These are phyloP conservation scores for Lasiurus cinereus DNA, from an alignment of 2,113 vertebrate genomes.

Conservation along the genomic window DNA sequence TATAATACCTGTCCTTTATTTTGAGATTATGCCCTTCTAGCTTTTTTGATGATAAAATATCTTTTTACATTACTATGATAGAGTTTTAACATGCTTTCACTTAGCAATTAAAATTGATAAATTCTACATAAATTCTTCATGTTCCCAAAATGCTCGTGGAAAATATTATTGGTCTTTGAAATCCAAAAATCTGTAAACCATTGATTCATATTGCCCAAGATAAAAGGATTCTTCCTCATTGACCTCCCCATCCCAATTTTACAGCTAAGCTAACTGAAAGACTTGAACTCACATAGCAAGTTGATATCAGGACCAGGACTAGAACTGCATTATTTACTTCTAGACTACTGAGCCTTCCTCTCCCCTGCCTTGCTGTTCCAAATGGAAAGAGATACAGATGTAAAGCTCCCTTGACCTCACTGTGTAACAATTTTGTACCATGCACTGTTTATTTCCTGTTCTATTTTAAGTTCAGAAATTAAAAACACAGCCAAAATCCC, in stretches of 20 bases:
- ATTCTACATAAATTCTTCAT: neutral
- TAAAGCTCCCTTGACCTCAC: neutral
- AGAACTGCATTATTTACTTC: neutral
- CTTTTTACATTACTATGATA: neutral
- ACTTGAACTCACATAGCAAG: neutral
- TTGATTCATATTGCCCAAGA: neutral
- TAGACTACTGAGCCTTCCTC: neutral
- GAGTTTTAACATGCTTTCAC: slow-evolving; percentile 36
- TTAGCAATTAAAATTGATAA: neutral
- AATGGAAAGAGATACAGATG: neutral
- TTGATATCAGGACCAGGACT: neutral
- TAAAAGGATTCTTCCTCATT: neutral
- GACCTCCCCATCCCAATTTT: neutral
- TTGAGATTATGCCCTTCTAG: slow-evolving; percentile 19
- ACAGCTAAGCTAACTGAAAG: neutral
- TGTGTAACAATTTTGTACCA: neutral
- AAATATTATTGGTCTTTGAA: neutral
- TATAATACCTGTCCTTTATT: neutral
- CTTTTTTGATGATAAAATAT: neutral
- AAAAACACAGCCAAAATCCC: neutral
- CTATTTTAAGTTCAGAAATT: slow-evolving; percentile 45
- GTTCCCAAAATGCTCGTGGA: neutral
- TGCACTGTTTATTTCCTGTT: slow-evolving; percentile 46
- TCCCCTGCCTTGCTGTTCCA: neutral
- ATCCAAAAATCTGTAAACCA: neutral